These are phyloP conservation scores for Megalops cyprinoides DNA, from an alignment of 2,797 vertebrate genomes.

Conservation along the genomic window DNA sequence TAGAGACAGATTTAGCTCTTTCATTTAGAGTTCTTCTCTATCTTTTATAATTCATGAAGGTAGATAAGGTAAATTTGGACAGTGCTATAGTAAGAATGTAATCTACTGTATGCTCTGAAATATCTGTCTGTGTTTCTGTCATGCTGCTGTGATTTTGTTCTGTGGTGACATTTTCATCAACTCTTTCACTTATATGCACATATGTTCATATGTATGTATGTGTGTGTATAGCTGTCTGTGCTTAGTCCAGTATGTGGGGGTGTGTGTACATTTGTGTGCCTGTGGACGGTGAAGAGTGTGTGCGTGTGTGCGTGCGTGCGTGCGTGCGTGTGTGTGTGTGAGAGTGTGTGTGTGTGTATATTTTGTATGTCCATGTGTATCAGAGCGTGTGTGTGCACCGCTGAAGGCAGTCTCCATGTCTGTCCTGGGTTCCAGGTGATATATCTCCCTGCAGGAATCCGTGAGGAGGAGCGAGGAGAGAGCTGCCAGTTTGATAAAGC, in stretches of 20 bases:
- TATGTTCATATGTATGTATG: neutral
- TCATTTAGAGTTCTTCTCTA: neutral
- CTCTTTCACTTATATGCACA: no score
- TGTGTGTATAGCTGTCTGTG: neutral
- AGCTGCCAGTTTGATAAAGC: conserved; percentile 28
- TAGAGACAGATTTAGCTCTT: neutral
- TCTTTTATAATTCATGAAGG: no score
- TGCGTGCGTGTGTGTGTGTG: conserved; percentile 10
- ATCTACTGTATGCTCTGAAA: no score
- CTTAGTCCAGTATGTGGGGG: neutral
- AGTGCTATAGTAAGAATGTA: no score
- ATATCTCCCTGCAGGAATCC: conserved; percentile 18
- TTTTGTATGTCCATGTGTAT: neutral
- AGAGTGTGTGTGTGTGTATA: neutral
- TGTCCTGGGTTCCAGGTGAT: conserved; percentile 18
- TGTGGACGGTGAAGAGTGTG: neutral
- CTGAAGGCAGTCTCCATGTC: neutral
- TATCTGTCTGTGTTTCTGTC: no score
- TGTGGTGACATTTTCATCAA: no score
- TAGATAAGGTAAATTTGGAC: no score
- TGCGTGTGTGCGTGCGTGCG: conserved; percentile 12
- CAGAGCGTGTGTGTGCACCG: neutral
- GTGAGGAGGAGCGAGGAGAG: neutral
- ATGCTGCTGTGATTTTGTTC: no score
- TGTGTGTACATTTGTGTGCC: conserved; percentile 3